These are phyloP conservation scores for Tamias sibiricus DNA, from an alignment of 2,113 vertebrate genomes.

Conservation along the genomic window DNA sequence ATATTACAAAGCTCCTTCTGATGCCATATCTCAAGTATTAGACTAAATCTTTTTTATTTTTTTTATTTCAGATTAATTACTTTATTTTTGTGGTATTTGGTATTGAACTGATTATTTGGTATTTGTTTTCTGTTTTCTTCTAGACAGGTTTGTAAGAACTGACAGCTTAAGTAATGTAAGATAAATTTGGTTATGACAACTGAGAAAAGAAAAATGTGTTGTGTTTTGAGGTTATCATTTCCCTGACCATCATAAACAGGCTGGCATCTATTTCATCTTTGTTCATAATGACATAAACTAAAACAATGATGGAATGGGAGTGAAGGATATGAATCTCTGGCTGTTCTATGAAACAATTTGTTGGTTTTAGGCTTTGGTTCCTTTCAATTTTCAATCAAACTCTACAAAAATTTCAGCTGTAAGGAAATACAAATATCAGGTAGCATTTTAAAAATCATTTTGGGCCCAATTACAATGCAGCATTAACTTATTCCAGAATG, in stretches of 20 bases:
- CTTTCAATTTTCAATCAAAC: constrained; percentile 54
- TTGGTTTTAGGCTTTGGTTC: constrained; percentile 44
- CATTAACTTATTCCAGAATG: background rate
- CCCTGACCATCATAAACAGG: background rate
- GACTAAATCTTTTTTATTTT: background rate
- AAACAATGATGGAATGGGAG: background rate
- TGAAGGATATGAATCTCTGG: background rate
- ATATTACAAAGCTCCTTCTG: background rate
- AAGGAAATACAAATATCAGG: constrained; percentile 36
- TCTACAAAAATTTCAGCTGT: constrained; percentile 52
- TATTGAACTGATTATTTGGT: background rate
- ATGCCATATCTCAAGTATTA: background rate
- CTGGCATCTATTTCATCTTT: background rate
- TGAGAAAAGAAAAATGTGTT: background rate
- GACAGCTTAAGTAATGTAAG: constrained; percentile 44
- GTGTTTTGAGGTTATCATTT: constrained; percentile 39
- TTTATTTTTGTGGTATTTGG: background rate
- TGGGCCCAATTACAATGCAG: background rate
- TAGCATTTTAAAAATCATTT: constrained; percentile 30
- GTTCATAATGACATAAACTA: background rate
- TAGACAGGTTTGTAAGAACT: background rate
- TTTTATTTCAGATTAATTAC: too few species aligned
- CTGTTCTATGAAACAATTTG: constrained; percentile 32
- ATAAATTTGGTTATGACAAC: constrained; percentile 5
- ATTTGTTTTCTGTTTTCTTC: constrained; percentile 23